Conservation (phyloP, 1,140 invertebrate genomes). For the Glossosoma conforme region DNA sequence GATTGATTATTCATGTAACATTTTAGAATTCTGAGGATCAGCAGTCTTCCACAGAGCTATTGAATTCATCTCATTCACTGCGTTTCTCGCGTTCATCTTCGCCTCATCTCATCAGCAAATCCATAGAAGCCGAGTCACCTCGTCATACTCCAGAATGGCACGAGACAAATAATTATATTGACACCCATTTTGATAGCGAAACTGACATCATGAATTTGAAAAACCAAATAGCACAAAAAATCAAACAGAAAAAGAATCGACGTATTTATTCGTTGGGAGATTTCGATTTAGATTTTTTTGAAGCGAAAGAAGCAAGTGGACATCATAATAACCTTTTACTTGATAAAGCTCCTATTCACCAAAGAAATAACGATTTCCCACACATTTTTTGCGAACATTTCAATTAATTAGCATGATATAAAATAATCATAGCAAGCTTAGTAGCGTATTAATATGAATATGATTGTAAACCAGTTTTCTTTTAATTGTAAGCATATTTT, state of each 20-base stretch:
- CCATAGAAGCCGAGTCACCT: slow-evolving; percentile 1
- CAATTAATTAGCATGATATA: too few species aligned
- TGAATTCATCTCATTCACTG: too few species aligned
- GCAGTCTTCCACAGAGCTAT: too few species aligned
- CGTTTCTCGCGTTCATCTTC: too few species aligned
- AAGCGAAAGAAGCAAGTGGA: slow-evolving; percentile 4
- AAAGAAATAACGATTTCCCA: slow-evolving; percentile 21
- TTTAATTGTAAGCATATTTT: too few species aligned
- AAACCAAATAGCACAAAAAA: not conserved
- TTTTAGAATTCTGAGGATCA: too few species aligned
- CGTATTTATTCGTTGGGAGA: slow-evolving; percentile 9
- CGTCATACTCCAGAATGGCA: too few species aligned
- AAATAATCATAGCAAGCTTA: too few species aligned
- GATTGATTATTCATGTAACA: too few species aligned
- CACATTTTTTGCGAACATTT: slow-evolving; percentile 29
- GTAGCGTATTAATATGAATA: too few species aligned
- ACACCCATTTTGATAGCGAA: not conserved
- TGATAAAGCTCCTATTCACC: slow-evolving; percentile 11
- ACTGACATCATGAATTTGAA: not conserved
- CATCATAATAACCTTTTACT: not conserved
- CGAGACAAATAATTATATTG: too few species aligned
- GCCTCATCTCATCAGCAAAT: not conserved
- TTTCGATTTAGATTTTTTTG: slow-evolving; percentile 15
- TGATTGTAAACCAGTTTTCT: too few species aligned
- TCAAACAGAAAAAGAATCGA: slow-evolving; percentile 4